Conservation (phyloP, 1,140 invertebrate species). For the Euschistus heros region DNA sequence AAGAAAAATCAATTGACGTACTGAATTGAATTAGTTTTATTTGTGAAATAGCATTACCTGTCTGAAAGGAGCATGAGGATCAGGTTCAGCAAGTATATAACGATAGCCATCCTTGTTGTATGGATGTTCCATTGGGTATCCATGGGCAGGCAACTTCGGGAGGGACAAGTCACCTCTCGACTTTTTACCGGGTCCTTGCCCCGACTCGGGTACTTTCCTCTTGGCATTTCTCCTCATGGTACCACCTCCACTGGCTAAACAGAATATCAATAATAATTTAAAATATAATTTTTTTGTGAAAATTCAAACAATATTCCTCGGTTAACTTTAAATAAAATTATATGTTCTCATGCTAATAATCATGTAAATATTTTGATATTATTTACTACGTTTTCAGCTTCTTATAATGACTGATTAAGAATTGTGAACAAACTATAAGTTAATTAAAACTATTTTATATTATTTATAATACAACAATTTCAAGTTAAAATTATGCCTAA, state of each 20-base stretch:
- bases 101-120: conserved; percentile 97
- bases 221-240: conserved; percentile 62
- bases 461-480: no score
- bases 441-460: no score
- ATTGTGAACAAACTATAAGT: no score
- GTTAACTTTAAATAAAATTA: no score
- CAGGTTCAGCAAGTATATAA: conserved; percentile 93
- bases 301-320: not conserved
- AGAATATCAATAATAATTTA: conserved; percentile 11
- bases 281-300: not conserved
- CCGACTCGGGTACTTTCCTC: conserved; percentile 57
- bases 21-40: not conserved
- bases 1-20: not conserved
- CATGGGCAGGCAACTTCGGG: conserved; percentile 78
- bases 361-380: no score
- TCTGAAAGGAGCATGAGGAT: conserved; percentile 90
- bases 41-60: conserved; percentile 41
- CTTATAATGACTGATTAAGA: no score
- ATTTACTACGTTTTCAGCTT: no score
- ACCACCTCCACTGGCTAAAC: conserved; percentile 23
- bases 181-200: conserved; percentile 50
- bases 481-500: no score
- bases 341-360: no score
- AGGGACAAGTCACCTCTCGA: conserved; percentile 59
- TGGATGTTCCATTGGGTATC: conserved; percentile 93